A percentile compares a stretch with the other conserved stretches of the same genome.
Conservation (phyloP, 2,888 invertebrate species). For the Drosophila lacicola region DNA sequence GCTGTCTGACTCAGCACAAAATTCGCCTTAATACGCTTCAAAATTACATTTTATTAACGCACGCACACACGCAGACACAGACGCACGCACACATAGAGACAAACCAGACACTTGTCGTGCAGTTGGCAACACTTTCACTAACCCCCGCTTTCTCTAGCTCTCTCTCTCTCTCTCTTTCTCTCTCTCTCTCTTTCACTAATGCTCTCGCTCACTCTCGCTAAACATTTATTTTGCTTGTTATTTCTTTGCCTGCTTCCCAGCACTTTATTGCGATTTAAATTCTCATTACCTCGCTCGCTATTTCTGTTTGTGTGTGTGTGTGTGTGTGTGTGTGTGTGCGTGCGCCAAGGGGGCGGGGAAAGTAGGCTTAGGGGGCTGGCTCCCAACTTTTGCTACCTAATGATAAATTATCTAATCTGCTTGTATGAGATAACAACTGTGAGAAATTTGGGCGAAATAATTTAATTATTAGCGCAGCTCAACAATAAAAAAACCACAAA, state of each 20-base stretch:
- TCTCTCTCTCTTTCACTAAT: constrained; percentile 12
- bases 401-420: constrained; percentile 62
- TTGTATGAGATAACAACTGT: constrained; percentile 56
- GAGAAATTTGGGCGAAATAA: constrained; percentile 67
- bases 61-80: constrained; percentile 49
- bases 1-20: constrained; percentile 57
- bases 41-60: constrained; percentile 75
- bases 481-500: not conserved
- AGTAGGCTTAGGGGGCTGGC: constrained; percentile 1
- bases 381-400: constrained; percentile 52
- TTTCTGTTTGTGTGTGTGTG: constrained; percentile 18
- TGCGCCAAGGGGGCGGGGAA: not conserved
- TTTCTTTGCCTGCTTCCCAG: constrained; percentile 44
- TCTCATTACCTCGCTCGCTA: constrained; percentile 59
- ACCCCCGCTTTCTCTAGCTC: constrained; percentile 17
- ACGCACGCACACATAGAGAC: constrained; percentile 23
- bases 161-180: constrained; percentile 5
- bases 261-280: constrained; percentile 75
- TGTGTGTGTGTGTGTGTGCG: constrained; percentile 16
- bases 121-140: constrained; percentile 71
- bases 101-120: constrained; percentile 42
- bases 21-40: constrained; percentile 68
- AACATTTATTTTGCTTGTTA: constrained; percentile 71
- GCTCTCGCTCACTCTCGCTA: constrained; percentile 10
- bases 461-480: constrained; percentile 67